Base-by-base conservation (phyloP, 2,797 vertebrate genomes). In the Anguilla obscura region DNA sequence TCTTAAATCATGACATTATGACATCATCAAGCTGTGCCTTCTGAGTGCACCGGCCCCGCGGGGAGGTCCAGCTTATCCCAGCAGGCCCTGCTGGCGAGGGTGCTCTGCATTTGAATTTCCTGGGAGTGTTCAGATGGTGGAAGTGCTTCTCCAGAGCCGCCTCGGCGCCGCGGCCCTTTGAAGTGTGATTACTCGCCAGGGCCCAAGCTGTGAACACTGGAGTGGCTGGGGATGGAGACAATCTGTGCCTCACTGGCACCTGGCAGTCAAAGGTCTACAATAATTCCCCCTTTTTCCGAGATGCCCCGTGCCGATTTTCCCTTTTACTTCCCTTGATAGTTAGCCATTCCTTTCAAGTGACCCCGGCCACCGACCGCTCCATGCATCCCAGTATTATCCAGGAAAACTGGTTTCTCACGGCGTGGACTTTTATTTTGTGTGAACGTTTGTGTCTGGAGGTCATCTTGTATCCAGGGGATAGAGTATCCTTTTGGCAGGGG, bases 221-320 rank as follows among this genome's bases (percentile, higher is more conserved):
- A 87, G 87, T 87, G 86, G 69, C 85, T 71, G 87, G 91, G 89
- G 86, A 88, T 84, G 21, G 56, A 87, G 83, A 86, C 90, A 92
- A 90, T 91, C 91, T 92, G 88, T 90, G 90, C 84, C 88, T 82
- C 88, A 71, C 85, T 84, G 89, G 90, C 90, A 90, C 88, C 90
- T 87, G 91, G 88, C 89, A 88, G 58, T 85, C 88, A 60, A 48
- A 4, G 60, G 66, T 86, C 90, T 21, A 56, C 87, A 87, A 88
- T 71, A 88, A 85, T 86, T 85, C 85, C 76, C 16, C 45, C 58
- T 85, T 84, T 21, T 88, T 90, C 86, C 40, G 40, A 83, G 85
- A 86, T 84, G 66, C 89, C 89, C 88, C 8, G 79, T 82, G 40
- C 12, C 21, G 87, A 88, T 89, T 86, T 90, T 87, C 71, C 90